Percentiles rank a stretch among this genome's conserved stretches.
Evolutionary conservation across 2,888 invertebrate species (phyloP).

Genomic region (Lamellibrachia columna): DNA sequence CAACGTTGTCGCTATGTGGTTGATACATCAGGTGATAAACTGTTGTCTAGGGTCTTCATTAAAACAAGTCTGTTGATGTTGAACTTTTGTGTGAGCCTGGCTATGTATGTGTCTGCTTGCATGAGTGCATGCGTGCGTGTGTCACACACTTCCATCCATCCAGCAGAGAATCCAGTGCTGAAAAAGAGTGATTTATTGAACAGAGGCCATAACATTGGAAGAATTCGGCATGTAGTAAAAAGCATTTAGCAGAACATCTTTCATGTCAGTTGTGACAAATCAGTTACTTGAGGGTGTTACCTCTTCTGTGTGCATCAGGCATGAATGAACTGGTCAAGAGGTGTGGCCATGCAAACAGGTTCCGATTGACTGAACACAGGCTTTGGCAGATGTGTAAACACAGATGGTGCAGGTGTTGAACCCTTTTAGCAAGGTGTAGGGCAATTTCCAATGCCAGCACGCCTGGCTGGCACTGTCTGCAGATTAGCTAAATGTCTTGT

Average conservation of each 20-base stretch:
- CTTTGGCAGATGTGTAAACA: slow-evolving; percentile 22
- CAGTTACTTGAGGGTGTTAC: not conserved
- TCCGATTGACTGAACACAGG: slow-evolving; percentile 17
- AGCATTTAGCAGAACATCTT: slow-evolving; percentile 17
- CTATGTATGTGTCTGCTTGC: not conserved
- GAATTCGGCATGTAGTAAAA: not conserved
- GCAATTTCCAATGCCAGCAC: not conserved
- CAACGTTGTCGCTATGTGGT: not conserved
- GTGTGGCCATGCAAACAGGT: slow-evolving; percentile 22
- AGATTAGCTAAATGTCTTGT: slow-evolving; percentile 24
- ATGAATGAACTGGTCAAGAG: slow-evolving; percentile 14
- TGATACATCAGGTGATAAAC: slow-evolving; percentile 18
- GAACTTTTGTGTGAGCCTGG: not conserved
- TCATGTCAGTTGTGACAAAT: slow-evolving; percentile 22
- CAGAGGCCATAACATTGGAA: slow-evolving; percentile 16
- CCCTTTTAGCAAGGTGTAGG: slow-evolving; percentile 23
- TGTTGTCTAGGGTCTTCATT: not conserved
- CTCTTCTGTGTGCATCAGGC: not conserved
- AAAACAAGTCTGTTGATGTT: not conserved
- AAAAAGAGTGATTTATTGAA: slow-evolving; percentile 18
- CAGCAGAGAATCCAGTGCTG: not conserved
- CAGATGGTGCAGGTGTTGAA: slow-evolving; percentile 22
- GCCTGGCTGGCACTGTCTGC: slow-evolving; percentile 20
- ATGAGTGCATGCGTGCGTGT: slow-evolving; percentile 6
- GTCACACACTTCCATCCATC: too few species aligned